Evolutionary conservation across 2,888 invertebrate genomes (phyloP), one percentile per base, ranked within the genome.

Genomic region (Acheta domesticus): DNA sequence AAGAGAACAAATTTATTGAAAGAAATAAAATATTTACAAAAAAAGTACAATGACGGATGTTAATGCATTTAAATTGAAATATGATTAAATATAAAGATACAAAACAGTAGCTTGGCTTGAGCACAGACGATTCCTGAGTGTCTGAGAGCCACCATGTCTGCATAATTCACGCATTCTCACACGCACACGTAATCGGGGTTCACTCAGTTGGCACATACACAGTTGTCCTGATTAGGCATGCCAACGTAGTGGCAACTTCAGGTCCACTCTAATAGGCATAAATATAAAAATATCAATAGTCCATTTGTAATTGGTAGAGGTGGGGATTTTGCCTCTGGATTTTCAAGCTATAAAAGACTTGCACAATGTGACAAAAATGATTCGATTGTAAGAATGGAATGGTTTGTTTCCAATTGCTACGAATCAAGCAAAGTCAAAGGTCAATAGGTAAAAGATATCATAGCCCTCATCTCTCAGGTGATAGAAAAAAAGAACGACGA

Each of bases 21-120:
- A 36, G 36, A 36, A 8, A 36, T 36, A 36, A 36, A 36, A 36
- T 36, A 36, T 36, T 36, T 36, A 36, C 36, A 36, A 36, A 36
- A 23, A 36, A 36, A 36, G 36, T 36, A 36, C 36, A 36, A 36
- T 36, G 36, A 36, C 36, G 36, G 36, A 36, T 36, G 36, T 36
- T 36, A 62, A 62, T 19, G 62, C 8, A 62, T n/a, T 62, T 62
- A 19, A 62, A 19, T 62, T 62, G 14, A n/a, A 19, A n/a, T 8
- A 62, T 62, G 62, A 62, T 62, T 62, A 62, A 62, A 62, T 62
- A 62, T n/a, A 62, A 62, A 62, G 62, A 62, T 62, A 62, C 62
- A 62, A 62, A 62, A 62, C 36, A n/a, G 62, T 62, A 62, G n/a
- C 62, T 62, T 62, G 14, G 14, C 16, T 62, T 19, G 62, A 14